Evolutionary conservation across 1,140 invertebrate species (phyloP).

Genomic region (Ceratina calcarata): DNA sequence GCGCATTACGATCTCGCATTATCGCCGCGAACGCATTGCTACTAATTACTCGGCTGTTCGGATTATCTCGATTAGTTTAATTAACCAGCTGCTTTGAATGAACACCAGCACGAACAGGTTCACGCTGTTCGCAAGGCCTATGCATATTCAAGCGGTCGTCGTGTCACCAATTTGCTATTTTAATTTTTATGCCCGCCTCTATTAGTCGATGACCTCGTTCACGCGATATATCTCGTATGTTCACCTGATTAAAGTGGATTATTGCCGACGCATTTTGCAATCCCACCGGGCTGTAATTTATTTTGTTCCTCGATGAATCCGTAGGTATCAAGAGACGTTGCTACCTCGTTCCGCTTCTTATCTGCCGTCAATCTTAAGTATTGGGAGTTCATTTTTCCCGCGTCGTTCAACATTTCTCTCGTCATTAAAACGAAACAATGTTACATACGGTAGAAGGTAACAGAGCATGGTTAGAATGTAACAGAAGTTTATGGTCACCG

Average conservation of each 20-base stretch:
- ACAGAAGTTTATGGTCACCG: constrained; percentile 70
- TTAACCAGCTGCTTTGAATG: constrained; percentile 49
- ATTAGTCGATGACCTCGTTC: constrained; percentile 33
- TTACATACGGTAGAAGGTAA: neutral
- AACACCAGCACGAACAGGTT: constrained; percentile 2
- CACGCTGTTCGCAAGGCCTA: neutral
- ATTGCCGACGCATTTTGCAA: neutral
- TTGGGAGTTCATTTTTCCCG: too few relatives aligned
- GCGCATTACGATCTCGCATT: constrained; percentile 10
- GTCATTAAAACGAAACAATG: neutral
- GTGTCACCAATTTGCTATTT: constrained; percentile 47
- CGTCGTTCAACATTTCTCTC: neutral
- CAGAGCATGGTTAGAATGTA: constrained; percentile 39
- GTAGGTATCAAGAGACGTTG: neutral
- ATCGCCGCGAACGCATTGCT: constrained; percentile 13
- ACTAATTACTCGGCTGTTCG: constrained; percentile 48
- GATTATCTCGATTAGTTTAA: constrained; percentile 60
- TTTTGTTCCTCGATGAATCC: neutral
- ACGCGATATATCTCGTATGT: constrained; percentile 19
- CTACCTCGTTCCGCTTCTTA: neutral
- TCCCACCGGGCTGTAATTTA: neutral
- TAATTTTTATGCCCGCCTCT: constrained; percentile 46
- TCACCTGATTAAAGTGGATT: constrained; percentile 27
- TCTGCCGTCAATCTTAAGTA: neutral
- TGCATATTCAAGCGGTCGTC: constrained; percentile 28